Percentiles rank a stretch among this genome's conserved stretches.
These are phyloP conservation scores for Formica exsecta DNA, from an alignment of 1,140 invertebrate species.

Conservation along the genomic window DNA sequence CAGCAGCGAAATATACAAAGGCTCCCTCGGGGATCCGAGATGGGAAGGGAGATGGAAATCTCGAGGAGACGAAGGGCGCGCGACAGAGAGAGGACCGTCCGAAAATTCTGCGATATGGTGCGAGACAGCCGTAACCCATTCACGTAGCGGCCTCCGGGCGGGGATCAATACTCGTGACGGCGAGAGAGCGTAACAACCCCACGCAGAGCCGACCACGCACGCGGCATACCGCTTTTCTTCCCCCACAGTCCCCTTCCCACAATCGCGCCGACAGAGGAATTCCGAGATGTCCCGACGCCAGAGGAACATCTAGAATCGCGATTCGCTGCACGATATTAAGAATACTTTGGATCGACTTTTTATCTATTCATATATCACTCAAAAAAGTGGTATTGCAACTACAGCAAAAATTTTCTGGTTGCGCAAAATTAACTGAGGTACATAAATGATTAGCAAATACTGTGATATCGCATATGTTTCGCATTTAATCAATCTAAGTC, in stretches of 20 bases:
- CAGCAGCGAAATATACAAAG: conserved; percentile 35
- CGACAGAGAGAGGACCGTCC: conserved; percentile 25
- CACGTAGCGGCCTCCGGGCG: conserved; percentile 69
- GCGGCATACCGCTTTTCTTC: background rate
- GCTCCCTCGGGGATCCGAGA: background rate
- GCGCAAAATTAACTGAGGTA: too few relatives aligned
- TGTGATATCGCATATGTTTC: too few relatives aligned
- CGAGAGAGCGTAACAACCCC: conserved; percentile 75
- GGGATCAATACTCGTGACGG: conserved; percentile 82
- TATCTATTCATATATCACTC: too few relatives aligned
- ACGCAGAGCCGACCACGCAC: conserved; percentile 28
- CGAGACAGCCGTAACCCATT: conserved; percentile 75
- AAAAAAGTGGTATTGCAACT: too few relatives aligned
- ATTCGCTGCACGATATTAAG: too few relatives aligned
- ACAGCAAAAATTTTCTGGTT: too few relatives aligned
- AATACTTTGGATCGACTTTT: too few relatives aligned
- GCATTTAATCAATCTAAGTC: too few relatives aligned
- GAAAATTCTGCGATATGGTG: conserved; percentile 42
- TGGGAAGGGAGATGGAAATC: conserved; percentile 12
- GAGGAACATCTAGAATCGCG: too few relatives aligned
- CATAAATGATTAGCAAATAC: too few relatives aligned
- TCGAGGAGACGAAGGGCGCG: background rate
- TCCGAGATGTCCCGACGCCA: background rate
- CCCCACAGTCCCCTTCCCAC: too few relatives aligned
- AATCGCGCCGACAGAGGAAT: conserved; percentile 18